Evolutionary conservation across 2,888 invertebrate genomes (phyloP).

Genomic region (Lasioglossum villosulum): DNA sequence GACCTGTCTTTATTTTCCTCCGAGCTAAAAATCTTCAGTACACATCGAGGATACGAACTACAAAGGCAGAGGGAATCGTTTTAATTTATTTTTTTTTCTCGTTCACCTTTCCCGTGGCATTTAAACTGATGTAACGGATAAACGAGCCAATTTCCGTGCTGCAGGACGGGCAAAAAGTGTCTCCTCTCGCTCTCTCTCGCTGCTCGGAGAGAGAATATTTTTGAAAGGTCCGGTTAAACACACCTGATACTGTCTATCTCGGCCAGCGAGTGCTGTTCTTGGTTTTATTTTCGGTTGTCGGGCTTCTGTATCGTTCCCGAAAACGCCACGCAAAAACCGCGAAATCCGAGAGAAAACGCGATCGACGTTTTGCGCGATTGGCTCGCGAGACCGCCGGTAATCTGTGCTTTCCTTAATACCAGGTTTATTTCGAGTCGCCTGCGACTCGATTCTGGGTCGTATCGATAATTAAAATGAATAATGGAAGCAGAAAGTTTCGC

Average conservation of each 20-base stretch:
- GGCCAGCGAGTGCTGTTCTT: neutral
- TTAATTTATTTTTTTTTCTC: neutral
- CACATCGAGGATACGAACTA: neutral
- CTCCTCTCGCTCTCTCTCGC: neutral
- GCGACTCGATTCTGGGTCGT: neutral
- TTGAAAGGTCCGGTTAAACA: constrained; percentile 30
- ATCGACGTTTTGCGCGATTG: neutral
- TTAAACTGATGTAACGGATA: neutral
- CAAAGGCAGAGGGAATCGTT: neutral
- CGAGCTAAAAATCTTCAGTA: neutral
- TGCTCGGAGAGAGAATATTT: constrained; percentile 19
- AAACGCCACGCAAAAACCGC: neutral
- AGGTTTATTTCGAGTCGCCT: neutral
- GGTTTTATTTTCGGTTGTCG: constrained; percentile 9
- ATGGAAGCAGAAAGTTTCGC: neutral
- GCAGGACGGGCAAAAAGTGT: neutral
- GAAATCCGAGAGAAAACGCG: neutral
- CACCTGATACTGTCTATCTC: constrained; percentile 46
- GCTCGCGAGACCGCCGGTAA: neutral
- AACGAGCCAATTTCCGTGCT: neutral
- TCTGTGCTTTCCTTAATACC: neutral
- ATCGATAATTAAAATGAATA: constrained; percentile 11
- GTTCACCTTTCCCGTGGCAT: neutral
- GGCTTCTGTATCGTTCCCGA: neutral
- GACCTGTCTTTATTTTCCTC: neutral